A percentile compares a stretch with the other conserved stretches of the same genome.
phyloP scores from a whole-genome alignment of 2,797 vertebrate genomes.

The Tangara arthus region DNA sequence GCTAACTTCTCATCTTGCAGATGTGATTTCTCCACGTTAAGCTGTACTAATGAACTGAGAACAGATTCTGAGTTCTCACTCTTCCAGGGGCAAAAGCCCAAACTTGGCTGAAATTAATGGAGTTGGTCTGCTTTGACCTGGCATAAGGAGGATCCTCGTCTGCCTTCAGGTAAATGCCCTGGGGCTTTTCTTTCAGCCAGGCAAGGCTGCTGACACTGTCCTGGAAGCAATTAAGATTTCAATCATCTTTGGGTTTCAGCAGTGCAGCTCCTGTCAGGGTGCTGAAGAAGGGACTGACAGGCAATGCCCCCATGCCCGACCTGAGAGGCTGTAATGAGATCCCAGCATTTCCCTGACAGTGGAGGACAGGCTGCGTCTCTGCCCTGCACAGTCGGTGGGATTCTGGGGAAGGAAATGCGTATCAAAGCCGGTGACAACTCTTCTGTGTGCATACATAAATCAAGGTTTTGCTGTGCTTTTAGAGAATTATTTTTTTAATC shows the following conservation, averaged over 20 bases:
- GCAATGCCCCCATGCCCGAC: not conserved
- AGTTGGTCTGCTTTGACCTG: not conserved
- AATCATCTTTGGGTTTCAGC: not conserved
- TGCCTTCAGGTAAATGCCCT: not conserved
- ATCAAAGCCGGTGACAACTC: not conserved
- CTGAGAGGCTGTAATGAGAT: not conserved
- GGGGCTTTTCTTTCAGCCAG: not conserved
- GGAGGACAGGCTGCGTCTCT: not conserved
- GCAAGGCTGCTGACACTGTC: not conserved
- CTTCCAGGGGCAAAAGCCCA: not conserved
- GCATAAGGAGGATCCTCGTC: not conserved
- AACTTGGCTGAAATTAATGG: not conserved
- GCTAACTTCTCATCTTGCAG: not conserved
- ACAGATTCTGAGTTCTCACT: not conserved
- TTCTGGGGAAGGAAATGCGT: not conserved
- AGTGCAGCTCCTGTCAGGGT: not conserved
- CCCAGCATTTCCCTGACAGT: not conserved
- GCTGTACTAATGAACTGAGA: conserved; percentile 6
- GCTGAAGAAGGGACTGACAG: not conserved
- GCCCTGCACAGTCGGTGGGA: not conserved
- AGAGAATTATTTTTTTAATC: not conserved
- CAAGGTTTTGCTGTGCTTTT: not conserved
- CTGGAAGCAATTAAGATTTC: conserved; percentile 33
- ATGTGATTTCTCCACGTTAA: not conserved
- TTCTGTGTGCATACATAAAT: not conserved